Evolutionary conservation across 2,113 vertebrate species (phyloP).

Genomic region (Pteropus alecto): DNA sequence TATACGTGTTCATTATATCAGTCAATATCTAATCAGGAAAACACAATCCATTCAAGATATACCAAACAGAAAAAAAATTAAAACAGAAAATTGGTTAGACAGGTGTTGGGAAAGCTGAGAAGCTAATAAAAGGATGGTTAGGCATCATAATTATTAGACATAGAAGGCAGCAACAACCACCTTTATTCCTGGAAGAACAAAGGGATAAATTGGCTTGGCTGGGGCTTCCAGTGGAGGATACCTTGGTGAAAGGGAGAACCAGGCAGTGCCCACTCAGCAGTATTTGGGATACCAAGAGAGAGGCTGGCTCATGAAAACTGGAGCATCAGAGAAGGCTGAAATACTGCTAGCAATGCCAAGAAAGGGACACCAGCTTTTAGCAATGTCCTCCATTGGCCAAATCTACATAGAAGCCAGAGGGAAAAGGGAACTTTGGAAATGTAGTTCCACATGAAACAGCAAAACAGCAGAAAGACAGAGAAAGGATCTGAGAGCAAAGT

Average conservation of each 20-base stretch:
- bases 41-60: not conserved
- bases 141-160: not conserved
- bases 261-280: not conserved
- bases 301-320: not conserved
- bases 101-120: not conserved
- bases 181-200: not conserved
- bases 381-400: not conserved
- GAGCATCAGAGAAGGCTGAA: not conserved
- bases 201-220: not conserved
- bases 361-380: not conserved
- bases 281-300: not conserved
- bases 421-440: not conserved
- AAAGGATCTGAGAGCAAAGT: not conserved
- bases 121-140: not conserved
- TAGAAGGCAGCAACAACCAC: not conserved
- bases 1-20: not conserved
- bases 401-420: not conserved
- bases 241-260: not conserved
- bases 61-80: conserved; percentile 3
- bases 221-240: not conserved
- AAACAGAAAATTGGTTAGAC: not conserved
- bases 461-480: not conserved
- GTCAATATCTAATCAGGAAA: not conserved
- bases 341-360: not conserved
- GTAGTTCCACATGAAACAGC: not conserved